These are phyloP conservation scores for Rhadina sibilatrix DNA, from an alignment of 2,113 vertebrate genomes.

Conservation along the genomic window DNA sequence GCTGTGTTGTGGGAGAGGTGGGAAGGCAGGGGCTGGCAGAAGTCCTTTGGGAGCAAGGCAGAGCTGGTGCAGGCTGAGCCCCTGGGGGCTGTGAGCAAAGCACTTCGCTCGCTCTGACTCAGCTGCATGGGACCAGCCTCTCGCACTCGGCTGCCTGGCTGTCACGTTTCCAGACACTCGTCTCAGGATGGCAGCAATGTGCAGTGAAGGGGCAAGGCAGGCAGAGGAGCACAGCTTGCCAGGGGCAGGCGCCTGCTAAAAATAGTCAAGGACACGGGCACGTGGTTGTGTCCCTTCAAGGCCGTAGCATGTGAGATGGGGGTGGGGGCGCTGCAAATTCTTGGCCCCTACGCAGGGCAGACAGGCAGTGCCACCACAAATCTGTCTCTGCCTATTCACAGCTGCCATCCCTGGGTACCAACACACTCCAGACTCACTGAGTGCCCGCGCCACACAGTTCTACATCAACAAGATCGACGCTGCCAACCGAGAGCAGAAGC, in stretches of 20 bases:
- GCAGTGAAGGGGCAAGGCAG: constrained; percentile 62
- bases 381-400: constrained; percentile 55
- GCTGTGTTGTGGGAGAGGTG: background rate
- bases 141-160: background rate
- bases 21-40: background rate
- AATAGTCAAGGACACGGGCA: constrained; percentile 64
- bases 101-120: constrained; percentile 28
- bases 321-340: constrained; percentile 48
- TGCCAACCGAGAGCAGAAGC: constrained; percentile 85
- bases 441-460: constrained; percentile 84
- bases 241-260: constrained; percentile 65
- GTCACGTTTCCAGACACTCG: constrained; percentile 62
- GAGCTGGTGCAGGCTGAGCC: background rate
- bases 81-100: background rate
- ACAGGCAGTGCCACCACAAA: constrained; percentile 11
- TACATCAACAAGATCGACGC: constrained; percentile 87
- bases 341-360: constrained; percentile 43
- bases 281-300: constrained; percentile 63
- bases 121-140: constrained; percentile 56
- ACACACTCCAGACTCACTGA: constrained; percentile 81
- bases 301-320: constrained; percentile 56
- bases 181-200: constrained; percentile 70
- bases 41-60: background rate
- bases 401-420: constrained; percentile 94
- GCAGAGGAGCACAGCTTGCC: constrained; percentile 61